Conservation (phyloP, 2,888 invertebrate genomes). For the Leptopilina drosophilae region DNA sequence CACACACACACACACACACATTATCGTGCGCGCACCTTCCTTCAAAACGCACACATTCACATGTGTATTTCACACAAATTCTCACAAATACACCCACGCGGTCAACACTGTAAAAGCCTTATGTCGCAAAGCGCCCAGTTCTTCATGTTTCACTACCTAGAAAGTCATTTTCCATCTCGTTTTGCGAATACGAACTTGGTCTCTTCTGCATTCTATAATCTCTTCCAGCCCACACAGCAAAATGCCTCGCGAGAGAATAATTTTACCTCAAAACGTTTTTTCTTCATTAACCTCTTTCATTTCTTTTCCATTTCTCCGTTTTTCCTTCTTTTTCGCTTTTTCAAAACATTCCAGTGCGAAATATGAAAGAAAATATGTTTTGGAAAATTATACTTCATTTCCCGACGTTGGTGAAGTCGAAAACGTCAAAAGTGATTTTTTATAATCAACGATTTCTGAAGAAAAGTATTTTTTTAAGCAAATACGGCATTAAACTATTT, state of each 20-base stretch:
- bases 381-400: too few species aligned
- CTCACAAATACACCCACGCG: constrained; percentile 45
- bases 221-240: constrained; percentile 32
- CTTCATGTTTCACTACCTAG: constrained; percentile 57
- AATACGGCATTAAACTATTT: too few species aligned
- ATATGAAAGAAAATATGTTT: too few species aligned
- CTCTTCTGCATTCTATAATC: constrained; percentile 42
- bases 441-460: too few species aligned
- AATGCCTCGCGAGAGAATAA: not conserved
- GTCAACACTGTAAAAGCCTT: constrained; percentile 45
- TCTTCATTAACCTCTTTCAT: too few species aligned
- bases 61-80: constrained; percentile 16
- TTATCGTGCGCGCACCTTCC: constrained; percentile 29
- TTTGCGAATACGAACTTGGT: constrained; percentile 34
- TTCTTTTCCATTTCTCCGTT: too few species aligned
- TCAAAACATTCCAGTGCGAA: too few species aligned
- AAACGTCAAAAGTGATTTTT: too few species aligned
- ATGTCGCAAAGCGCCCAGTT: constrained; percentile 33
- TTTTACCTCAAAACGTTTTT: not conserved
- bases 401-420: too few species aligned
- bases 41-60: constrained; percentile 12
- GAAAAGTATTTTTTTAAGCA: too few species aligned
- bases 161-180: constrained; percentile 59
- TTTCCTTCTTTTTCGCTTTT: too few species aligned
- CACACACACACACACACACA: too few species aligned